Base-by-base conservation (phyloP, 2,888 invertebrate species). In the Chorisops tibialis region DNA sequence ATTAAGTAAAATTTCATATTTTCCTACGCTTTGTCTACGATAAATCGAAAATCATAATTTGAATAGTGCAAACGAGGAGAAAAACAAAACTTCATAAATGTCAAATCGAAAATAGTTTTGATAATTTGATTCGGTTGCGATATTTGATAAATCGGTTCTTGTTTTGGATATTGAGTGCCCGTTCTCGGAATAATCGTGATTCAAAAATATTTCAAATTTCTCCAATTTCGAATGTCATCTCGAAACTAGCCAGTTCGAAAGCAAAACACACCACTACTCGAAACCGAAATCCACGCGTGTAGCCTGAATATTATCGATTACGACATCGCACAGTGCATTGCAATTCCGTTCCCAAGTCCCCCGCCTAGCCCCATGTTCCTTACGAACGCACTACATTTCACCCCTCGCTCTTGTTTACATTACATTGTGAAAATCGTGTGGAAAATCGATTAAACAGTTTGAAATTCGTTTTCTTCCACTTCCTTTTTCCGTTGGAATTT, bases 401-500 rank as follows among this genome's bases (percentile, higher is more conserved):
- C 30, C 30, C 30, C 30, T 9, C 30, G 30, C 30, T 30, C 30
- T 30, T 56, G 56, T 56, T 56, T 56, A 56, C 45, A 19, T 56
- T 24, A 30, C 35, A 45, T 21, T 56, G 30, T 45, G 45, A 18
- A 18, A n/a, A 22, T 12, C 11, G 2, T 12, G 37, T 43, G 43
- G 35, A 56, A 56, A 56, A 56, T 56, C 56, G 35, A 56, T 56
- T 43, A 22, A n/a, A 45, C 3, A 51, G n/a, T 21, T 51, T 51
- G 38, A 51, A 37, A 38, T 51, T 16, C 11, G 4, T 37, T 54
- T 38, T 41, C 54, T n/a, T n/a, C n/a, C n/a, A n/a, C n/a, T n/a
- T n/a, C n/a, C n/a, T n/a, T n/a, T n/a, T n/a, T 7, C 30, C 30
- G 1, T 30, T n/a, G n/a, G n/a, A n/a, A n/a, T n/a, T n/a, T 30